Evolutionary conservation across 1,140 invertebrate genomes (phyloP), one percentile per base, ranked within the genome.

Genomic region (Chironomus striatipennis): DNA sequence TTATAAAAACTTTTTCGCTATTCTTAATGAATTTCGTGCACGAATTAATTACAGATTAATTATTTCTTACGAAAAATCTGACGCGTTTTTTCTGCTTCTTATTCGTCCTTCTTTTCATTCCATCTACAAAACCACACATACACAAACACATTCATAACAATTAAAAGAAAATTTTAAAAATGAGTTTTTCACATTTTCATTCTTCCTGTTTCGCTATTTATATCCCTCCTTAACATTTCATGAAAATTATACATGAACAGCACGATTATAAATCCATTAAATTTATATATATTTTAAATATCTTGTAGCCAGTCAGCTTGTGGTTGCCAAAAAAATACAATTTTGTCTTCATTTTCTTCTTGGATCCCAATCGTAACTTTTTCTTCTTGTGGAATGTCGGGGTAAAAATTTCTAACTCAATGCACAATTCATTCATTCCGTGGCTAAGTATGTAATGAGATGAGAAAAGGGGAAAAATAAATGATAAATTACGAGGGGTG

Each of bases 221-320:
- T 34, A 34, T 34, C 2, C 24, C 24, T 47, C 8, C 15, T 57
- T 15, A 15, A n/a, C 15, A 12, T 57, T 15, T n/a, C n/a, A n/a
- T n/a, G n/a, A n/a, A n/a, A n/a, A n/a, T n/a, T 57, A 47, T 9
- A 47, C 43, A n/a, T 57, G 24, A 34, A 5, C 24, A 34, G 24
- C n/a, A 57, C 47, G 47, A 57, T 57, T 57, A 57, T 57, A 57
- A 57, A 57, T 57, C 47, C 47, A 57, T 57, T 57, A 57, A 57
- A 57, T 57, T 57, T 57, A n/a, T 57, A 12, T 47, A 12, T n/a
- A 15, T n/a, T n/a, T 57, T 12, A 57, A 57, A 15, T 57, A n/a
- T 57, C 47, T 47, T 47, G 12, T 57, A 57, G 12, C 4, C n/a
- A 57, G 47, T 57, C 47, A 57, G 47, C 47, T 57, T 57, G 47